Conservation (phyloP, 2,113 vertebrate species). For the Dicrurus megarhynchus region DNA sequence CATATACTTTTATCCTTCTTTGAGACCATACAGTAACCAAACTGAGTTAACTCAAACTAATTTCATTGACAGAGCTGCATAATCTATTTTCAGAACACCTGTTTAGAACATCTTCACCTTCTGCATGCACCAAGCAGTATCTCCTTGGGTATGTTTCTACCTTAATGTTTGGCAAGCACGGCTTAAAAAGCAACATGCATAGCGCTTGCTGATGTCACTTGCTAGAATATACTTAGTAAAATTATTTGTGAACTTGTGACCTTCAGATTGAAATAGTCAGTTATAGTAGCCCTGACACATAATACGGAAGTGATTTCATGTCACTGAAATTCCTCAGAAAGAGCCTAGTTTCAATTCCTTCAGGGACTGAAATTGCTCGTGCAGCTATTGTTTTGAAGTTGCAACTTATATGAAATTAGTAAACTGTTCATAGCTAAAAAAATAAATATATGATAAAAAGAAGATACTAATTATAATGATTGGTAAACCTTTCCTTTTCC, state of each 20-base stretch:
- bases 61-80: not conserved
- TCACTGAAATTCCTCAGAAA: not conserved
- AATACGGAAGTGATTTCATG: not conserved
- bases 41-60: not conserved
- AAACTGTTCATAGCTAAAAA: not conserved
- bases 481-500: conserved; percentile 14
- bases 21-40: not conserved
- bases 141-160: not conserved
- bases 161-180: not conserved
- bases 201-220: not conserved
- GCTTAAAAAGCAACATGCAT: not conserved
- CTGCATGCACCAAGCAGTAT: not conserved
- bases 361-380: not conserved
- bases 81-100: not conserved
- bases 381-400: not conserved
- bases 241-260: not conserved
- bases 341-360: not conserved
- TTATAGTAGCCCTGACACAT: not conserved
- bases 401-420: not conserved
- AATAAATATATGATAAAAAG: not conserved
- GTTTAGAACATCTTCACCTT: not conserved
- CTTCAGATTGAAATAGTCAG: not conserved
- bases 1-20: not conserved
- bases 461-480: not conserved
- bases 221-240: not conserved